phyloP scores from a whole-genome alignment of 2,888 invertebrate species.

The Apamea epomidion region DNA sequence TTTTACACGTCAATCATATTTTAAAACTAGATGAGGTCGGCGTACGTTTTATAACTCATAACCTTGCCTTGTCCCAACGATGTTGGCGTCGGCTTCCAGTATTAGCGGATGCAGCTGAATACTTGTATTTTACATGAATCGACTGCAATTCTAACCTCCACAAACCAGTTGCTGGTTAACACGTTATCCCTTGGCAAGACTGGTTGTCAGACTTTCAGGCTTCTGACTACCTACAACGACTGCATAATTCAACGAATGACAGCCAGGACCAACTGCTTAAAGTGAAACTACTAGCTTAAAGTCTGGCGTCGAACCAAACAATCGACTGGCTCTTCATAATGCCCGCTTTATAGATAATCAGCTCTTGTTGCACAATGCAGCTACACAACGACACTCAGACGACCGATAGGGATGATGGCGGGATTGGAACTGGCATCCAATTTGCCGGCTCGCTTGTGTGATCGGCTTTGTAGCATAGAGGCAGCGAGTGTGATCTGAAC shows the following conservation, averaged over 20 bases:
- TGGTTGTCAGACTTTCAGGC: not conserved
- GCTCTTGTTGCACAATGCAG: not conserved
- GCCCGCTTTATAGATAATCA: not conserved
- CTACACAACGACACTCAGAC: not conserved
- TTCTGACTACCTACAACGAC: not conserved
- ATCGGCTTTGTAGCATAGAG: slow-evolving; percentile 6
- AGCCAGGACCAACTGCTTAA: not conserved
- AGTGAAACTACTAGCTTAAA: not conserved
- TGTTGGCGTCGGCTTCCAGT: not conserved
- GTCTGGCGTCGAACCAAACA: not conserved
- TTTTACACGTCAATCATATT: too few species aligned
- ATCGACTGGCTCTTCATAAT: not conserved
- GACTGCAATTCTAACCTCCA: not conserved
- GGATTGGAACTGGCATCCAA: slow-evolving; percentile 9
- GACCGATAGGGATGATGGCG: not conserved
- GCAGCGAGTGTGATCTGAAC: not conserved
- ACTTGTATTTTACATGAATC: not conserved
- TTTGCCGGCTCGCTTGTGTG: not conserved
- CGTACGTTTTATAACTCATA: not conserved
- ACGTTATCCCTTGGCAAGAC: not conserved
- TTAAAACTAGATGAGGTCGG: too few species aligned
- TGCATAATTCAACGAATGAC: not conserved
- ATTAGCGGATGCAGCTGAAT: not conserved
- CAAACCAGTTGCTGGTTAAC: too few species aligned
- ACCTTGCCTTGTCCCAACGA: not conserved